A percentile compares a stretch with the other conserved stretches of the same genome.
phyloP scores from a whole-genome alignment of 2,113 vertebrate genomes.

The mouse (Mus musculus) region GRCm39 chr16:96828001-96828500 shows the following conservation, averaged over 20 bases:
- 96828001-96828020: rapidly evolving
- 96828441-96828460: background rate
- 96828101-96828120: conserved; percentile 52
- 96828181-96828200: conserved; percentile 86
- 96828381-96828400: background rate
- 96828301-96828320: background rate
- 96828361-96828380: background rate
- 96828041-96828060: background rate
- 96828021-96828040: rapidly evolving
- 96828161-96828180: conserved; percentile 83
- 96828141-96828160: conserved; percentile 62
- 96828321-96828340: background rate
- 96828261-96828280: conserved; percentile 89
- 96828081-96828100: background rate
- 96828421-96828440: background rate
- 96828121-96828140: conserved; percentile 6
- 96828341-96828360: rapidly evolving
- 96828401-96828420: background rate
- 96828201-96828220: conserved; percentile 70
- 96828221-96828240: conserved; percentile 96
- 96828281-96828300: conserved; percentile 83
- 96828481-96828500: background rate
- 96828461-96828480: background rate
- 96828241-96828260: conserved; percentile 91
- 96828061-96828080: background rate